Evolutionary conservation across 1,140 invertebrate species (phyloP).

Genomic region (Drosophila baimaii): DNA sequence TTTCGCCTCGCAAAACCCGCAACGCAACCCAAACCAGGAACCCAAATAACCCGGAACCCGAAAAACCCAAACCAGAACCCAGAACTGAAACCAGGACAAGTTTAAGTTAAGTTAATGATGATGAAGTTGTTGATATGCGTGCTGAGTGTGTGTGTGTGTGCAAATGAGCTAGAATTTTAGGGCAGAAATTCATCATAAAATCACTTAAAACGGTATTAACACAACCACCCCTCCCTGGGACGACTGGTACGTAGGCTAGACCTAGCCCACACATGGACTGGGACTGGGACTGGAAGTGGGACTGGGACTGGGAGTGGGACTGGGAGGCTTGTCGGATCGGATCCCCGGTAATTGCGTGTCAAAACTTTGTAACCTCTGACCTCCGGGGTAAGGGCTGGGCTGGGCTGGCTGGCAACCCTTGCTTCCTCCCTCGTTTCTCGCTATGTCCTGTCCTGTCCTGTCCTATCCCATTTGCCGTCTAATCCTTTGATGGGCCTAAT

Average conservation of each 20-base stretch:
- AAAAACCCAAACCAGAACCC: slow-evolving; percentile 25
- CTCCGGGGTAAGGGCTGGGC: slow-evolving; percentile 33
- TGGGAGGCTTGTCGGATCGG: slow-evolving; percentile 31
- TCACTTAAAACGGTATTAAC: slow-evolving; percentile 81
- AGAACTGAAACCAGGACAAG: slow-evolving; percentile 39
- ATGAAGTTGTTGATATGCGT: slow-evolving; percentile 49
- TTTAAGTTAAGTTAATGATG: slow-evolving; percentile 60
- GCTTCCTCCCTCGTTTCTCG: background rate
- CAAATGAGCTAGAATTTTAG: slow-evolving; percentile 77
- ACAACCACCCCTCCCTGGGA: slow-evolving; percentile 44
- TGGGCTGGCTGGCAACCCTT: slow-evolving; percentile 27
- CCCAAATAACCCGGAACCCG: slow-evolving; percentile 5
- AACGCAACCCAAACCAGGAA: slow-evolving; percentile 3
- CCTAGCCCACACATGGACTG: slow-evolving; percentile 48
- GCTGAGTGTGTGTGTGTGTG: slow-evolving; percentile 40
- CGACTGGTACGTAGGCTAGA: background rate
- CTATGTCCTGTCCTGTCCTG: background rate
- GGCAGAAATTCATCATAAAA: slow-evolving; percentile 82
- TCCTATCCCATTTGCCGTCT: slow-evolving; percentile 45
- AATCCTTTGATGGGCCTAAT: slow-evolving; percentile 82
- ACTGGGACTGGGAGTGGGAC: no score
- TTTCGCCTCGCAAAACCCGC: slow-evolving; percentile 52
- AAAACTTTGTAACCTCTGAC: slow-evolving; percentile 79
- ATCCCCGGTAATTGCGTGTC: slow-evolving; percentile 71
- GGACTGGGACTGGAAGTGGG: no score